phyloP scores from a whole-genome alignment of 2,888 invertebrate genomes.

The Ichneumoninae sp. region DNA sequence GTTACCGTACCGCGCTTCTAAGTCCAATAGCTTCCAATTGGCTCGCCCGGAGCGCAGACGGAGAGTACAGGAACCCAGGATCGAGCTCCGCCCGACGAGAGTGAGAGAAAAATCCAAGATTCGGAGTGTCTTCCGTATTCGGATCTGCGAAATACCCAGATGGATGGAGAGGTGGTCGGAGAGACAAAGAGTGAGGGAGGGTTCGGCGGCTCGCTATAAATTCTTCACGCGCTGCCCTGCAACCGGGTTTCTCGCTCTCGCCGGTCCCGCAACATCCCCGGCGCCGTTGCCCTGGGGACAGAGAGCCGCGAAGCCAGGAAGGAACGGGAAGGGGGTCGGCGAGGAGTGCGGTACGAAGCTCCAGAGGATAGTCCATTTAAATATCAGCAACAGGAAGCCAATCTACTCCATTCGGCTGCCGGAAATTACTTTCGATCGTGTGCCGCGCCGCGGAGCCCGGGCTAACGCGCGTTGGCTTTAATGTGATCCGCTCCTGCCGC shows the following conservation, averaged over 20 bases:
- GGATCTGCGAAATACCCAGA: not conserved
- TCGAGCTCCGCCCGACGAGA: not conserved
- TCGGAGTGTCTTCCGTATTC: slow-evolving; percentile 37
- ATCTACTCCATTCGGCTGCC: slow-evolving; percentile 74
- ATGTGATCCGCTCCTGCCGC: slow-evolving; percentile 48
- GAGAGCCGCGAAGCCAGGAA: slow-evolving; percentile 32
- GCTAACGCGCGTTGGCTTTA: slow-evolving; percentile 55
- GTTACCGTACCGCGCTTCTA: slow-evolving; percentile 34
- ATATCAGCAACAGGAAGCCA: slow-evolving; percentile 77
- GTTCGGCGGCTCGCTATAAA: slow-evolving; percentile 45
- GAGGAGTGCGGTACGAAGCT: slow-evolving; percentile 15
- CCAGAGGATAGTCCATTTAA: slow-evolving; percentile 70
- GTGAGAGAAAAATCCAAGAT: slow-evolving; percentile 42
- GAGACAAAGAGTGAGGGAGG: slow-evolving; percentile 13
- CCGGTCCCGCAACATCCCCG: slow-evolving; percentile 16
- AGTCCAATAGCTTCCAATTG: slow-evolving; percentile 56
- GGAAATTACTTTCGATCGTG: slow-evolving; percentile 76
- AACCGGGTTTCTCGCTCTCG: slow-evolving; percentile 22
- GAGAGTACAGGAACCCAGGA: slow-evolving; percentile 1
- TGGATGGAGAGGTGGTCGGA: not conserved
- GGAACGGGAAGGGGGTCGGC: slow-evolving; percentile 5
- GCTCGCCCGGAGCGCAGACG: slow-evolving; percentile 22
- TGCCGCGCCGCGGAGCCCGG: slow-evolving; percentile 35
- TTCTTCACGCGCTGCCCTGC: slow-evolving; percentile 36
- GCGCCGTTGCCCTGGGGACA: slow-evolving; percentile 30